Evolutionary conservation across 2,888 invertebrate species (phyloP), one percentile per base, ranked within the genome.

Genomic region (Parnassius apollo): DNA sequence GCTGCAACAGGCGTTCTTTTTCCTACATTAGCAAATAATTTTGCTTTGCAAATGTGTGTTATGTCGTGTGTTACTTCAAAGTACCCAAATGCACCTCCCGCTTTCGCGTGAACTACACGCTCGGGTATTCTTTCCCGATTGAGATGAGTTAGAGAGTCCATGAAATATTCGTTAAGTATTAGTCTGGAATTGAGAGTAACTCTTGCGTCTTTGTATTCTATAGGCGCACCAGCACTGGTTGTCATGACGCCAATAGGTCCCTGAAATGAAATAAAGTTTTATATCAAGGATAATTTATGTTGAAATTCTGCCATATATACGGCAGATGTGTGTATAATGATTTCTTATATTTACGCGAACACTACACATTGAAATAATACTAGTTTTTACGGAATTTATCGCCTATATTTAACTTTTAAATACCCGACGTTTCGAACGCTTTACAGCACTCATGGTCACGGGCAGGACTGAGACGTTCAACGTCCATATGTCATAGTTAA

Each of bases 41-140:
- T 94, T 0, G 97, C 96, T 66, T 95, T 96, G 67, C 93, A 93
- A 77, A 96, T 96, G 73, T 95, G 92, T 1, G 93, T 92, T 58
- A 97, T 95, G 75, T 97, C 96, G 73, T 96, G 94, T 0, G 97
- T 97, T 8, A 96, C 95, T 85, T 96, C 95, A 72, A 97, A 96
- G 75, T 96, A 95, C 0, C 95, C 96, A 80, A 96, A 96, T 2
- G 96, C 96, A 12, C 96, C 97, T 46, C 95, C 96, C 64, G 98
- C 98, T 86, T 98, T 98, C 0, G 98, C 98, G 80, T 98, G 98
- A 1, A 97, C 98, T 0, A 98, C 95, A 66, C 98, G 93, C 82
- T 98, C 98, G 0, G 98, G 98, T 71, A 98, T 98, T 61, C 98
- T 93, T 83, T 98, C 98, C 18, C 97, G 92, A 74, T 94, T 94